A percentile compares a stretch with the other conserved stretches of the same genome.
phyloP scores from a whole-genome alignment of 2,888 invertebrate species.

The Ennomos erosarius region DNA sequence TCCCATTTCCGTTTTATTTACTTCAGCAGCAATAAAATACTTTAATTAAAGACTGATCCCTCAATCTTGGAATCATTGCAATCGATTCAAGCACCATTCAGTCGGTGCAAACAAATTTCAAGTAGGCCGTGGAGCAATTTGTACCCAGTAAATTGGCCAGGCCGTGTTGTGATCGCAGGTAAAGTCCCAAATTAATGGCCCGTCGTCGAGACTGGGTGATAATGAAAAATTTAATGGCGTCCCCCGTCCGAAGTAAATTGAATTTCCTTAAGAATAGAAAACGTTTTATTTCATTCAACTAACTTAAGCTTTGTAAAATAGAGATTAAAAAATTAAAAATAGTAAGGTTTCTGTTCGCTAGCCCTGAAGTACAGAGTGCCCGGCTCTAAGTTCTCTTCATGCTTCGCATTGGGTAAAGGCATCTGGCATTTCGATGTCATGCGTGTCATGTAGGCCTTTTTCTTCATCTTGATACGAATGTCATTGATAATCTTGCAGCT shows the following conservation, averaged over 20 bases:
- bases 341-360: constrained; percentile 52
- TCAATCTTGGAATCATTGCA: constrained; percentile 11
- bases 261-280: constrained; percentile 60
- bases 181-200: constrained; percentile 69
- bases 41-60: constrained; percentile 21
- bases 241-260: constrained; percentile 60
- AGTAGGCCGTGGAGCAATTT: constrained; percentile 66
- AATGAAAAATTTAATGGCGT: constrained; percentile 74
- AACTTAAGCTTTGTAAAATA: not conserved
- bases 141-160: constrained; percentile 52
- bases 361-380: constrained; percentile 54
- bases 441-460: constrained; percentile 51
- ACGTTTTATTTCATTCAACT: constrained; percentile 47
- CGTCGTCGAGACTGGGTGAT: constrained; percentile 54
- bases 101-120: constrained; percentile 57
- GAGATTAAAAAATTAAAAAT: not conserved
- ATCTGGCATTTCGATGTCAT: constrained; percentile 42
- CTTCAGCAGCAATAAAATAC: constrained; percentile 7
- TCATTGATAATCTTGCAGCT: constrained; percentile 50
- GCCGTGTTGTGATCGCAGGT: constrained; percentile 65
- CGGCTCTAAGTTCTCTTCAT: constrained; percentile 28
- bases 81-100: constrained; percentile 22
- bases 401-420: constrained; percentile 59
- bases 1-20: constrained; percentile 51
- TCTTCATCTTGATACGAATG: constrained; percentile 50